Evolutionary conservation across 1,140 invertebrate species (phyloP), one percentile per base, ranked within the genome.

Genomic region (Magallana ariakensis): DNA sequence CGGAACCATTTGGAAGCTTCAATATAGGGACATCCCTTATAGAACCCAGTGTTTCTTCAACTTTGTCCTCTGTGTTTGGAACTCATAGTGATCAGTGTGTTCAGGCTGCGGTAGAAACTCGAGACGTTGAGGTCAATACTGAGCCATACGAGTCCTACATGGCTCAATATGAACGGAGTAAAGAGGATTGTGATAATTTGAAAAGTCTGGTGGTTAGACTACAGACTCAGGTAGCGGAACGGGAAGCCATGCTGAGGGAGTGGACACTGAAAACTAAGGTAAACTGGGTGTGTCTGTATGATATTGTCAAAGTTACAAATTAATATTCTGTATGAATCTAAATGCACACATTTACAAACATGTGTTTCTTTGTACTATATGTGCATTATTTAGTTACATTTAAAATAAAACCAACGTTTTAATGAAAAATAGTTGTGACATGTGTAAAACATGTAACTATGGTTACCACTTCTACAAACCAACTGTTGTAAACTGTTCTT

Each of bases 121-220:
- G 55, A 46, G 54, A 53, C 26, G 19, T 53, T n/a, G 86, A 56
- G 26, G 62, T 85, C 5, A 90, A 89, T 60, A 91, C 90, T 56
- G 90, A 91, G n/a, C 84, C 82, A 16, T 91, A 90, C 85, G 89
- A 91, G 80, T 89, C 89, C 19, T 88, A 82, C 13, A 91, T 89
- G 19, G 62, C 83, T 6, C 87, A 89, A 80, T 87, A 81, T 53
- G 10, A 85, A 11, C 85, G 84, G 22, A 81, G 85, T 56, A 83
- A 84, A 81, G 85, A 90, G 33, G 87, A 88, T 13, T 57, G 70
- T 56, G 75, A 89, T 53, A 66, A 82, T 13, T 22, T 89, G n/a
- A 66, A 89, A 26, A 15, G 5, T 16, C 58, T 62, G 19, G 19
- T 89, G 57, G 55, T 56, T 6, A 54, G 55, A 81, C 82, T 85